Conservation (phyloP, 1,140 invertebrate genomes). For the Polypedilum vanderplanki region DNA sequence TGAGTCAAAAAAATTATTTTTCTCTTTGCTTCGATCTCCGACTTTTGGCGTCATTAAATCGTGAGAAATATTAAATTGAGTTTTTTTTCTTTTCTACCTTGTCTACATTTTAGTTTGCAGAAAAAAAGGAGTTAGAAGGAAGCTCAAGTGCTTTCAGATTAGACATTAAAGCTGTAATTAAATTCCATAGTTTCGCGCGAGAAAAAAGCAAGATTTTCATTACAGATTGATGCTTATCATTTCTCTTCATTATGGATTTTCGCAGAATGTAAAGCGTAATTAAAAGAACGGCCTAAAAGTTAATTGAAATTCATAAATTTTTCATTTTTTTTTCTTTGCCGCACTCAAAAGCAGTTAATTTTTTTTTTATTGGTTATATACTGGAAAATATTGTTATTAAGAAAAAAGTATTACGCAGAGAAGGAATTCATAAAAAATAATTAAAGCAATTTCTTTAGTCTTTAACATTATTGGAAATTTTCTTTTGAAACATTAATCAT, state of each 20-base stretch:
- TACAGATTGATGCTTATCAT: constrained; percentile 27
- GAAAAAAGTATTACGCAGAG: too few relatives aligned
- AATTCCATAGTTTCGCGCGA: not conserved
- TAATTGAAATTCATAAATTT: constrained; percentile 23
- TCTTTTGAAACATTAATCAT: too few relatives aligned
- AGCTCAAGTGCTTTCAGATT: not conserved
- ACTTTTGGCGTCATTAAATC: constrained; percentile 24
- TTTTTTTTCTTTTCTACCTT: not conserved
- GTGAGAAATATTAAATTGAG: constrained; percentile 28
- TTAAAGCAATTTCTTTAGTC: too few relatives aligned
- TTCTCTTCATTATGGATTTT: not conserved
- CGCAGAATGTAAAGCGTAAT: not conserved
- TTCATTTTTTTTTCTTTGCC: not conserved
- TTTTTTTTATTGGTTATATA: too few relatives aligned
- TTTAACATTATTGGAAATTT: too few relatives aligned
- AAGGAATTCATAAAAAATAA: too few relatives aligned
- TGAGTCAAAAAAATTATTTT: not conserved
- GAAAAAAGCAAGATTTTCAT: constrained; percentile 1
- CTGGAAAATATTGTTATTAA: too few relatives aligned
- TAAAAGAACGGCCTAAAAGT: constrained; percentile 22
- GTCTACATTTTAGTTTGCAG: too few relatives aligned
- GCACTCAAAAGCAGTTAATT: too few relatives aligned
- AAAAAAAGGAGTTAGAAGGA: constrained; percentile 1
- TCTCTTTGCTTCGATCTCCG: not conserved
- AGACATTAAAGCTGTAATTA: constrained; percentile 1